Evolutionary conservation across 1,140 invertebrate species (phyloP), one percentile per base, ranked within the genome.

Genomic region (Chymomyza costata): DNA sequence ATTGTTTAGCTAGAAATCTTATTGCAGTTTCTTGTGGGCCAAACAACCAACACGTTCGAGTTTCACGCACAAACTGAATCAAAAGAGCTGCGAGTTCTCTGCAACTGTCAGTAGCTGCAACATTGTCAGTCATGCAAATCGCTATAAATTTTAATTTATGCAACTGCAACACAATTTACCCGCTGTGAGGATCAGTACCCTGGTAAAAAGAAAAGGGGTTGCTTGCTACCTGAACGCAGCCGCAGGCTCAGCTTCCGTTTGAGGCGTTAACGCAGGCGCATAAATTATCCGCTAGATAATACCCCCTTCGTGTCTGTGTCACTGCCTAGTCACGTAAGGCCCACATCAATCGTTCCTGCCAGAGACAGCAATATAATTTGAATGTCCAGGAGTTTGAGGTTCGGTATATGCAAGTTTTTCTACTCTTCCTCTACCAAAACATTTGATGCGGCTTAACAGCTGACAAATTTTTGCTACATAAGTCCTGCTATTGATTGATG

Each of bases 111-210:
- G 18, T n/a, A n/a, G n/a, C n/a, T n/a, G 25, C 15, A 1, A n/a
- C 21, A 3, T 15, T 48, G 21, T 56, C 52, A 69, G 35, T 66
- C 63, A 83, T 83, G 80, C 73, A 76, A 83, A 80, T 82, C 60
- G 65, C 45, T 51, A 74, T 82, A 82, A 82, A 80, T 76, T 83
- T 51, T 68, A 83, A 82, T 83, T 83, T 83, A 83, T 83, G 59
- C 80, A 66, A 21, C 37, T 25, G 3, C 3, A 25, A 18, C n/a
- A 35, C 25, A 35, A 16, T 19, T 43, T 47, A 44, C 55, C 49
- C 60, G 60, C 60, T 59, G 60, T 40, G 56, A 59, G 50, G n/a
- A 40, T 39, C 25, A 44, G 18, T 25, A 31, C 6, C 6, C 13
- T 39, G 34, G 8, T 15, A 38, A 40, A 21, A 25, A 39, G 28